Conservation (phyloP, 1,140 invertebrate species). For the Pygmarrhopalites habei region DNA sequence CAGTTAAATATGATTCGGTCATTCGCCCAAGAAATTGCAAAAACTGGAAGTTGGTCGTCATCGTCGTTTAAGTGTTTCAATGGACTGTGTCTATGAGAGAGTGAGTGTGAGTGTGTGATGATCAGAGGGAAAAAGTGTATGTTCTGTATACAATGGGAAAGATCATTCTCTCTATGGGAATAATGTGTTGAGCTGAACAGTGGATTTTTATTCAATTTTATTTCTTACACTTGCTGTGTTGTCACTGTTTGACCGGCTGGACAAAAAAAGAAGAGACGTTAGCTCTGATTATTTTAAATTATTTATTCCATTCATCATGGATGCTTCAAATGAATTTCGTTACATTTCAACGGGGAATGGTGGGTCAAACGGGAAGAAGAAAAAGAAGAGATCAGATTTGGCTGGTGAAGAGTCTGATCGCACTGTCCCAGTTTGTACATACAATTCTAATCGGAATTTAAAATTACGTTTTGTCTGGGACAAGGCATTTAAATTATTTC, state of each 20-base stretch:
- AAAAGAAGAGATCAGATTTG: neutral
- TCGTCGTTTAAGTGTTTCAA: neutral
- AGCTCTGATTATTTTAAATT: no score
- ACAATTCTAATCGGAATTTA: constrained; percentile 31
- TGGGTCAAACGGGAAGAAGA: neutral
- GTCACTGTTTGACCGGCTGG: no score
- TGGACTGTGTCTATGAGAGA: no score
- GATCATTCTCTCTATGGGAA: no score
- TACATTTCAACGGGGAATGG: constrained; percentile 20
- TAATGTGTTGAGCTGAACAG: no score
- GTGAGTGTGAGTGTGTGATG: no score
- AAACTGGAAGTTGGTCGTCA: constrained; percentile 3
- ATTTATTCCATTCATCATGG: no score
- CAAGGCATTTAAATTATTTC: constrained; percentile 38
- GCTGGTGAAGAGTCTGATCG: neutral
- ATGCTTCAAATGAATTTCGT: constrained; percentile 38
- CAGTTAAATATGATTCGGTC: constrained; percentile 29
- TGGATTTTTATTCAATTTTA: no score
- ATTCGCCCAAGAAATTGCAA: constrained; percentile 20
- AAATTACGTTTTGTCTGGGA: constrained; percentile 38
- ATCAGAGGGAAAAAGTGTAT: no score
- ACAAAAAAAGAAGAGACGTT: no score
- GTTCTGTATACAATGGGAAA: no score
- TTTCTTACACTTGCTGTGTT: no score
- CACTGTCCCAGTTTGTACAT: constrained; percentile 32